Evolutionary conservation across 2,113 vertebrate genomes (phyloP), one percentile per base, ranked within the genome.

Genomic region (Lynx canadensis): DNA sequence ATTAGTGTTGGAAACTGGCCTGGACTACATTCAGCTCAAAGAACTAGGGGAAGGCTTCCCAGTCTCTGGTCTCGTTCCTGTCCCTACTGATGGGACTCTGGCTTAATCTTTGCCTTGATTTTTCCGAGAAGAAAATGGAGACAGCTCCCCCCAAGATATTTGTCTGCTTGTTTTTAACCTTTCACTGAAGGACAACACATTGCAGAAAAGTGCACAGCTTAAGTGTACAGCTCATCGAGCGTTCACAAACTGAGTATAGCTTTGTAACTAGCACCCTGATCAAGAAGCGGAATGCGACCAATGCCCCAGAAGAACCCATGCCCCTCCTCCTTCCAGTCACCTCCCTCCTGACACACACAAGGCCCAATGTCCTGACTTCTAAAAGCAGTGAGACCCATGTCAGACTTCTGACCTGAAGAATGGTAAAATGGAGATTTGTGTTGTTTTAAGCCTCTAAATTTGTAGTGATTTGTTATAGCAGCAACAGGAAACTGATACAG

Each of bases 21-120:
- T 89, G 6, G 7, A 50, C 31, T 78, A 16, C 25, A 69, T n/a
- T 79, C 38, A 94, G 55, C 36, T 85, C 14, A 19, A 86, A 74
- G 79, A 85, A 60, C 8, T 3, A 41, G n/a, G 45, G 33, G 36
- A 21, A n/a, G 50, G 31, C 69, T 74, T 33, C 91, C 60, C 15
- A 78, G 33, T 31, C 66, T 92, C 76, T 87, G 31, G n/a, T 41
- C 66, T 94, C n/a, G 18, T 83, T 89, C 89, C 52, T 83, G 4
- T 66, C 31, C 18, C 12, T 89, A 12, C 14, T 45, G 71, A 80
- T 1, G 41, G 60, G 45, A 6, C 85, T 88, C 12, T 69, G 48
- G 31, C 52, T 87, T 74, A 29, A 31, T 78, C n/a, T 84, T 96
- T 89, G 86, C 74, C 83, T 78, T 55, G 21, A 31, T 92, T 92